These are phyloP conservation scores for Marasmarcha lunaedactyla DNA, from an alignment of 2,888 invertebrate species.

Conservation along the genomic window DNA sequence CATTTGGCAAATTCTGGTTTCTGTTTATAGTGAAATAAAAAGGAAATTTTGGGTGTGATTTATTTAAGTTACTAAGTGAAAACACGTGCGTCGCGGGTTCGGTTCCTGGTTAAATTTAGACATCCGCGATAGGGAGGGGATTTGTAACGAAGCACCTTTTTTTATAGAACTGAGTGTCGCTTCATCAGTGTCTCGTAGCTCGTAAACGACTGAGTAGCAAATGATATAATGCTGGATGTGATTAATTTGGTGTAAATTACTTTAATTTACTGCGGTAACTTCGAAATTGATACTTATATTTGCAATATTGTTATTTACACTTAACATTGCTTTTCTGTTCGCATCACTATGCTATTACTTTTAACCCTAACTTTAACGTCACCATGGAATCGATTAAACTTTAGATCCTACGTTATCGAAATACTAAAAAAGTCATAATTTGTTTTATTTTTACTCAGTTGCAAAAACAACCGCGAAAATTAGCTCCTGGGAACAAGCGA, in stretches of 20 bases:
- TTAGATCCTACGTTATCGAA: no score
- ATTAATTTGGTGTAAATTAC: no score
- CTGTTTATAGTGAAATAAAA: constrained; percentile 20
- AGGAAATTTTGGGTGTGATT: constrained; percentile 26
- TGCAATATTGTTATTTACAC: no score
- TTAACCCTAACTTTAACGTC: no score
- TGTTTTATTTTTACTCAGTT: no score
- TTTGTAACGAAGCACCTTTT: constrained; percentile 56
- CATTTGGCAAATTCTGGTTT: constrained; percentile 4
- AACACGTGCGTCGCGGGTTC: constrained; percentile 57
- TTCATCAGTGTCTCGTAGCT: constrained; percentile 34
- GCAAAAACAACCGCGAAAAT: constrained; percentile 3
- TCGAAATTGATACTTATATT: no score
- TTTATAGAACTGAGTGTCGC: constrained; percentile 56
- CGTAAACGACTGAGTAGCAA: constrained; percentile 18
- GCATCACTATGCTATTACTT: no score
- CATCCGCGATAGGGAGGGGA: constrained; percentile 30
- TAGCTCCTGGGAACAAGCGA: constrained; percentile 36
- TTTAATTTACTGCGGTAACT: no score
- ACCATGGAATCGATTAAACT: no score
- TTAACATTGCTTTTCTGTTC: no score
- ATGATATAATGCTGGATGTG: constrained; percentile 21
- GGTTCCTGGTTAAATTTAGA: constrained; percentile 61
- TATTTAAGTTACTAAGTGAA: constrained; percentile 58
- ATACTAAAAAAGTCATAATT: no score